These are phyloP conservation scores for Molossus molossus DNA, from an alignment of 2,797 vertebrate species.

Conservation along the genomic window DNA sequence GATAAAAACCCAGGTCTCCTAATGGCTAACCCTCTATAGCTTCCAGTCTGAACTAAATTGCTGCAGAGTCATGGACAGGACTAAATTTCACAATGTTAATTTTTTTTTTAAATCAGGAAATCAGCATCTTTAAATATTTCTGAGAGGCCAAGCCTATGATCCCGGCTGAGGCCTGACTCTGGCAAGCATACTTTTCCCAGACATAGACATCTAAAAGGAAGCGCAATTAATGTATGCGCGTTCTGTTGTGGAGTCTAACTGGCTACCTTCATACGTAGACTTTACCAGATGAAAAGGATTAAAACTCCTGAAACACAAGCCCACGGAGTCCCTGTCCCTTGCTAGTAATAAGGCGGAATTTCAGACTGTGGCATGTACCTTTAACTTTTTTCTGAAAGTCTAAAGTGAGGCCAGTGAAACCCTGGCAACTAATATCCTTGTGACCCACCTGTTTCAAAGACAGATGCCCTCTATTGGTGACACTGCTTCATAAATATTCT, in stretches of 20 bases:
- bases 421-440: neutral
- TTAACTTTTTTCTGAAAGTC: conserved; percentile 62
- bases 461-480: conserved; percentile 67
- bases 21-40: neutral
- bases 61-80: neutral
- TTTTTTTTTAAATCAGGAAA: conserved; percentile 4
- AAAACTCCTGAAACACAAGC: neutral
- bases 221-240: neutral
- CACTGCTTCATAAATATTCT: conserved; percentile 78
- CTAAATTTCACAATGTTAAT: neutral
- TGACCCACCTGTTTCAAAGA: conserved; percentile 23
- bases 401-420: conserved; percentile 15
- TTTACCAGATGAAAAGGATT: neutral
- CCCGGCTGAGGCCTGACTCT: neutral
- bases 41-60: neutral
- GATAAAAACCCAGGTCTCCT: neutral
- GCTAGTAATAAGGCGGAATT: conserved; percentile 28
- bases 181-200: neutral
- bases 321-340: neutral
- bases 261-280: neutral
- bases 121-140: neutral
- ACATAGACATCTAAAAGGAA: neutral
- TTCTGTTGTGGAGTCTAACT: neutral
- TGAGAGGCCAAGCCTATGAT: neutral
- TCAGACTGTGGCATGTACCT: neutral